Evolutionary conservation across 2,888 invertebrate species (phyloP).

Genomic region (Caenorhabditis sp.): DNA sequence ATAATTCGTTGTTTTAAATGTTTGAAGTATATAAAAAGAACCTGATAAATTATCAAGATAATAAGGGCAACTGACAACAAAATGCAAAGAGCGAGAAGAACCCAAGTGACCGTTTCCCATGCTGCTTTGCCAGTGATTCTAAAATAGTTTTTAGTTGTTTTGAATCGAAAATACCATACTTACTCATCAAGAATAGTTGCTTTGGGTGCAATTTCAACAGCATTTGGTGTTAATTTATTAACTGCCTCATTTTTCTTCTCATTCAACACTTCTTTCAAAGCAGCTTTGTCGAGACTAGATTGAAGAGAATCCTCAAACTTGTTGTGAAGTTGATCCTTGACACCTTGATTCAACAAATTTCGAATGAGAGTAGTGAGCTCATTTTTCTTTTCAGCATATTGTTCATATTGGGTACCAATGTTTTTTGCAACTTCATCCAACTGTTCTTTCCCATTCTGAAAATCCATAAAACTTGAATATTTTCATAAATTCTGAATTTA

Average conservation of each 20-base stretch:
- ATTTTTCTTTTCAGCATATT: conserved; percentile 31
- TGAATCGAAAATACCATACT: conserved; percentile 2
- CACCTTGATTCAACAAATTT: conserved; percentile 19
- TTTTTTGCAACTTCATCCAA: conserved; percentile 28
- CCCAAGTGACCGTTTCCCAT: conserved; percentile 60
- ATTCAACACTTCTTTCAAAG: conserved; percentile 34
- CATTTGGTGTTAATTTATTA: background rate
- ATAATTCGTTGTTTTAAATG: background rate
- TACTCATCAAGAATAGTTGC: conserved; percentile 51
- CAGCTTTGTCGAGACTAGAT: conserved; percentile 37
- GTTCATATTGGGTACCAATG: conserved; percentile 18
- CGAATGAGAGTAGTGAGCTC: conserved; percentile 35
- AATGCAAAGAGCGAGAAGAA: conserved; percentile 55
- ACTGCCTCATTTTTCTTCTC: conserved; percentile 17
- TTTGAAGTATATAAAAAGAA: conserved; percentile 1
- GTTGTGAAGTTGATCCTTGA: conserved; percentile 25
- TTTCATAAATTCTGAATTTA: conserved; percentile 1
- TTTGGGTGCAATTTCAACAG: conserved; percentile 31
- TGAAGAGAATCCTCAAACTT: conserved; percentile 34
- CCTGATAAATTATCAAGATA: conserved; percentile 51
- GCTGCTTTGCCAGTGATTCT: conserved; percentile 56
- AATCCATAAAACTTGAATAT: background rate
- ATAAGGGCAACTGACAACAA: conserved; percentile 53
- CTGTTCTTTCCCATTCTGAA: conserved; percentile 26
- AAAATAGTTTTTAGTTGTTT: background rate